phyloP scores from a whole-genome alignment of 2,113 vertebrate species.

The Ophiodon elongatus region DNA sequence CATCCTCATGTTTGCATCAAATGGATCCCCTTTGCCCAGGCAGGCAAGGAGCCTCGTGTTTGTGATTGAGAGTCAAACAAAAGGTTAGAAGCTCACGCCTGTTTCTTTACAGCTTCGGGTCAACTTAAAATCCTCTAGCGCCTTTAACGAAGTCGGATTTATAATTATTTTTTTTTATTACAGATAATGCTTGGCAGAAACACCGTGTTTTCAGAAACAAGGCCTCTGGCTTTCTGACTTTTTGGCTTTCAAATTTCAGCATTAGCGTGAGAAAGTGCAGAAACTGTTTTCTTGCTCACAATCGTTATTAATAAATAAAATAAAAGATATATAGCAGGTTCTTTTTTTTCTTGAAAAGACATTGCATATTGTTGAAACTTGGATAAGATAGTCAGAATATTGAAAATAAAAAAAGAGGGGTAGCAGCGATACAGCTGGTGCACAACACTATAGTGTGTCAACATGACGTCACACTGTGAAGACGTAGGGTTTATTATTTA shows the following conservation, averaged over 20 bases:
- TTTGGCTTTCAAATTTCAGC: constrained; percentile 8
- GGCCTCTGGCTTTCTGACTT: constrained; percentile 26
- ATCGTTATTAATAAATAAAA: background rate
- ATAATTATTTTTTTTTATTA: background rate
- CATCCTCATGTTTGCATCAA: constrained; percentile 49
- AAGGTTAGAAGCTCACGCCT: background rate
- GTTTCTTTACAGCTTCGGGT: background rate
- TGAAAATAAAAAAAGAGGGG: background rate
- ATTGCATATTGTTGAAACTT: background rate
- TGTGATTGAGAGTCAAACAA: constrained; percentile 16
- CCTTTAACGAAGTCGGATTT: background rate
- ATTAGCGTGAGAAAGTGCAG: background rate
- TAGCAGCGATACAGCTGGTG: background rate
- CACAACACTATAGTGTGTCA: background rate
- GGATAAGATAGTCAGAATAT: background rate
- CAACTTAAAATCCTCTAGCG: constrained; percentile 11
- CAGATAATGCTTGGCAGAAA: background rate
- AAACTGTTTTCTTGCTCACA: background rate
- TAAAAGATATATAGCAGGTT: background rate
- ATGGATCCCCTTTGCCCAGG: constrained; percentile 11
- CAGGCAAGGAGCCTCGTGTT: constrained; percentile 38
- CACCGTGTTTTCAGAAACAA: constrained; percentile 13
- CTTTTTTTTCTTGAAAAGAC: background rate
- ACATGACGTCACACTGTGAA: background rate
- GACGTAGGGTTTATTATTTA: constrained; percentile 11